These are phyloP conservation scores for Pararge aegeria DNA, from an alignment of 1,140 invertebrate species.

Conservation along the genomic window DNA sequence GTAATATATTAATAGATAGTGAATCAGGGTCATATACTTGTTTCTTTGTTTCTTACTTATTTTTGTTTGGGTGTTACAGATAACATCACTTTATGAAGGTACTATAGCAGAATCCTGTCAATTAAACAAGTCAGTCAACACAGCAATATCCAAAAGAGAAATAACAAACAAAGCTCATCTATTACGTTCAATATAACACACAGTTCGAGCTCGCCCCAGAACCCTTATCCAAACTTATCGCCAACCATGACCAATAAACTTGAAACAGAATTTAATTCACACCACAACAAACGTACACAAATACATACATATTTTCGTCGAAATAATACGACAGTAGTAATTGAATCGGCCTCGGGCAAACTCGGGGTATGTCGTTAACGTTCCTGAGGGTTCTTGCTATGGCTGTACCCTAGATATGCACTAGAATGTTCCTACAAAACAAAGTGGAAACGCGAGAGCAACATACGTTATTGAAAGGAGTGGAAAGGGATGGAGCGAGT, in stretches of 20 bases:
- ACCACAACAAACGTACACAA: constrained; percentile 69
- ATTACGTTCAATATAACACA: constrained; percentile 32
- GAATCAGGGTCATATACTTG: too few relatives aligned
- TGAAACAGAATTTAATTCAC: constrained; percentile 75
- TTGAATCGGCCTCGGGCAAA: constrained; percentile 77
- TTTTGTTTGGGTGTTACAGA: background rate
- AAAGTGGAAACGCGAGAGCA: constrained; percentile 41
- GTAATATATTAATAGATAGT: too few relatives aligned
- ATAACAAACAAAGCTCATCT: constrained; percentile 24
- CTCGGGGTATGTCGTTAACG: constrained; percentile 73
- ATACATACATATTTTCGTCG: constrained; percentile 76
- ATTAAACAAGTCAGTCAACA: background rate
- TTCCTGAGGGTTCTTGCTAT: constrained; percentile 69
- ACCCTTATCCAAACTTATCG: constrained; percentile 68
- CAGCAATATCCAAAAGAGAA: background rate
- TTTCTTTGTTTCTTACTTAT: background rate
- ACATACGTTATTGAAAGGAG: constrained; percentile 20
- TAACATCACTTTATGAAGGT: background rate
- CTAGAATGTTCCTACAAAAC: constrained; percentile 66
- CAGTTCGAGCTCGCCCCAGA: constrained; percentile 35
- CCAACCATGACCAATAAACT: constrained; percentile 73
- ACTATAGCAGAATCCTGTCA: background rate
- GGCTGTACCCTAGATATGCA: constrained; percentile 68
- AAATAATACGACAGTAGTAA: constrained; percentile 78
- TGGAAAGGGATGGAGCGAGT: constrained; percentile 43